Evolutionary conservation across 2,113 vertebrate species (phyloP).

Genomic region (Calidris pygmaea): DNA sequence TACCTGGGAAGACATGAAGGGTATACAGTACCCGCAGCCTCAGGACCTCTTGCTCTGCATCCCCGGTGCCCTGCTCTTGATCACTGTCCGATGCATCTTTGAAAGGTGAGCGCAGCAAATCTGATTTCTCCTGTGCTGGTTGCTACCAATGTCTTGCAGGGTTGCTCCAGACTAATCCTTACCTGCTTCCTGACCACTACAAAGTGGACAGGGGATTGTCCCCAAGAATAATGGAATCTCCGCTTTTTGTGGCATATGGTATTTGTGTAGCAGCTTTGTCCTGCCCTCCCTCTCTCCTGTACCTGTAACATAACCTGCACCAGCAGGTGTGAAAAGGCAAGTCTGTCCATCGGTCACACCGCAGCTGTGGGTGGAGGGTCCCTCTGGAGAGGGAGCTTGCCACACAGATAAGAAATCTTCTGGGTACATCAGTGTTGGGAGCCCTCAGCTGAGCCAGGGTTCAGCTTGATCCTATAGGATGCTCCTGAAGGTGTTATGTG

Average conservation of each 20-base stretch:
- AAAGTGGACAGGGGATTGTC: background rate
- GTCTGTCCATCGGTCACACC: background rate
- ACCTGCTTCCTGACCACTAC: background rate
- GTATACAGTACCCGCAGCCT: conserved; percentile 60
- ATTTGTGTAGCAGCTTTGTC: background rate
- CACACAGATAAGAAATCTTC: background rate
- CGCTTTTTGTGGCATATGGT: background rate
- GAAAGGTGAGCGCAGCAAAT: conserved; percentile 71
- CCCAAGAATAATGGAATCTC: background rate
- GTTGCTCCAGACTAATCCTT: background rate
- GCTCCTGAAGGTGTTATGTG: background rate
- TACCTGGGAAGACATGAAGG: conserved; percentile 74
- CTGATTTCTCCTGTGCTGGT: background rate
- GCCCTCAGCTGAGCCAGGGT: background rate
- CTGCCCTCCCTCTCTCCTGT: background rate
- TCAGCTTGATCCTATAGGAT: background rate
- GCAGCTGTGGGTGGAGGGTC: background rate
- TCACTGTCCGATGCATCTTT: conserved; percentile 48
- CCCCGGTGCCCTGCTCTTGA: conserved; percentile 67
- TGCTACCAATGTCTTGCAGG: background rate
- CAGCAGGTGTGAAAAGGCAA: background rate
- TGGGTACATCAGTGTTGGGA: background rate
- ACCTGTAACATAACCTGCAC: background rate
- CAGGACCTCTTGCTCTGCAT: conserved; percentile 75
- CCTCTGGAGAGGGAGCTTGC: background rate